These are phyloP conservation scores for Oryzias woworae DNA, from an alignment of 2,113 vertebrate species.

Conservation along the genomic window DNA sequence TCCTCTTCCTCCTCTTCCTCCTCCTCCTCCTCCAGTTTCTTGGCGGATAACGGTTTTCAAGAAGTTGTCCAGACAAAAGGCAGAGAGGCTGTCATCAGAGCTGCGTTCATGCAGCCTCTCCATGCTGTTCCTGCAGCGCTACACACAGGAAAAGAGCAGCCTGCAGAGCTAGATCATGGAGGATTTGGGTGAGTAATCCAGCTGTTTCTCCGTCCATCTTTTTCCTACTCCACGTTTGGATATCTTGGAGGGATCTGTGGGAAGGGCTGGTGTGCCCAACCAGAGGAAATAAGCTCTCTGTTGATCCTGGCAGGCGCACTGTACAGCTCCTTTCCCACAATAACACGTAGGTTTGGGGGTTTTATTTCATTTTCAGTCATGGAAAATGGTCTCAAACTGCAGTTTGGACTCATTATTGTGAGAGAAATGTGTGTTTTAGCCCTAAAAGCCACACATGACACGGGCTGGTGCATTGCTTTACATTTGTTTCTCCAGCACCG, in stretches of 20 bases:
- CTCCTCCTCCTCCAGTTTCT: conserved; percentile 36
- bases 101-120: conserved; percentile 26
- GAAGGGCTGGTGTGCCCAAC: conserved; percentile 50
- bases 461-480: not conserved
- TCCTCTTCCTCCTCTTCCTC: conserved; percentile 35
- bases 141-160: conserved; percentile 25
- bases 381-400: not conserved
- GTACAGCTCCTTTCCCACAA: conserved; percentile 14
- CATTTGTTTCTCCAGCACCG: conserved; percentile 11
- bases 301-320: conserved; percentile 27
- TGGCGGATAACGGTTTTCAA: conserved; percentile 72
- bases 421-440: not conserved
- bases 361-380: not conserved
- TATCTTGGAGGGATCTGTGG: conserved; percentile 48
- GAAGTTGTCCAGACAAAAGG: conserved; percentile 58
- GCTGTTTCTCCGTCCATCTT: conserved; percentile 15
- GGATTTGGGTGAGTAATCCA: conserved; percentile 72
- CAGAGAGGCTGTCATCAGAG: conserved; percentile 29
- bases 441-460: conserved; percentile 15
- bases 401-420: not conserved
- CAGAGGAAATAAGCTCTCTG: conserved; percentile 54
- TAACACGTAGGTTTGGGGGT: conserved; percentile 9
- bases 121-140: conserved; percentile 23
- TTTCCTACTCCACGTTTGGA: conserved; percentile 30
- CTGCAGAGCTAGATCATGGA: conserved; percentile 66